These are phyloP conservation scores for Chaenodraco wilsoni DNA, from an alignment of 2,797 vertebrate genomes.

Conservation along the genomic window DNA sequence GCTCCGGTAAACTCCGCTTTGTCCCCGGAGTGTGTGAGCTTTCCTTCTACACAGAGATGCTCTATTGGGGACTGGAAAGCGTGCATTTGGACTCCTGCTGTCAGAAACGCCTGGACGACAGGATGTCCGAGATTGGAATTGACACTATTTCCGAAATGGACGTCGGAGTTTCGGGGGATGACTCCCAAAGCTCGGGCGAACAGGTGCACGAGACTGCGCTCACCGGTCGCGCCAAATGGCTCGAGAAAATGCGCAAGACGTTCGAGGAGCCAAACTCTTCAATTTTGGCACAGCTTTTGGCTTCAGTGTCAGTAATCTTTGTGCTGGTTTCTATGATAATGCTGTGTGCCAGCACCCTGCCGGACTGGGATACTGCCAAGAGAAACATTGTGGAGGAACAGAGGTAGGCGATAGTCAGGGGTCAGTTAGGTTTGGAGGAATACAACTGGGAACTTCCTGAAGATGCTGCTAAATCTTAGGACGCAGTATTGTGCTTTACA, in stretches of 20 bases:
- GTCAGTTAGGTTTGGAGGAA: constrained; percentile 15
- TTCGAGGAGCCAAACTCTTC: constrained; percentile 98
- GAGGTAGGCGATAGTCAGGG: constrained; percentile 88
- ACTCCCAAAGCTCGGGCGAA: constrained; percentile 63
- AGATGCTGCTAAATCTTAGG: constrained; percentile 16
- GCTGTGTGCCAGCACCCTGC: constrained; percentile 95
- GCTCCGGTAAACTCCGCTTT: constrained; percentile 95
- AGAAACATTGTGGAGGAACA: constrained; percentile 94
- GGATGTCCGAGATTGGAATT: constrained; percentile 93
- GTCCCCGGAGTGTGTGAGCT: constrained; percentile 97
- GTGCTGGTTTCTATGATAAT: constrained; percentile 98
- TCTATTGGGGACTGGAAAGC: constrained; percentile 98
- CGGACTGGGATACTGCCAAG: constrained; percentile 96
- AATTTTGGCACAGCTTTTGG: constrained; percentile 92
- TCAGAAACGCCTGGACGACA: constrained; percentile 95
- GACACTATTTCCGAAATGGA: constrained; percentile 88
- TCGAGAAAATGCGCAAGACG: constrained; percentile 92
- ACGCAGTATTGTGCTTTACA: constrained; percentile 2
- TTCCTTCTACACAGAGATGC: constrained; percentile 98
- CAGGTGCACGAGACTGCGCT: constrained; percentile 57
- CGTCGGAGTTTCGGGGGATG: constrained; percentile 73
- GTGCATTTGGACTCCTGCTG: constrained; percentile 96
- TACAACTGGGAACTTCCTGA: not conserved
- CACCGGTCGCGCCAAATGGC: constrained; percentile 85
- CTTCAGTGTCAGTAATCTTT: constrained; percentile 94